Base-by-base conservation (phyloP, 2,113 vertebrate genomes). In the Loxodonta africana region DNA sequence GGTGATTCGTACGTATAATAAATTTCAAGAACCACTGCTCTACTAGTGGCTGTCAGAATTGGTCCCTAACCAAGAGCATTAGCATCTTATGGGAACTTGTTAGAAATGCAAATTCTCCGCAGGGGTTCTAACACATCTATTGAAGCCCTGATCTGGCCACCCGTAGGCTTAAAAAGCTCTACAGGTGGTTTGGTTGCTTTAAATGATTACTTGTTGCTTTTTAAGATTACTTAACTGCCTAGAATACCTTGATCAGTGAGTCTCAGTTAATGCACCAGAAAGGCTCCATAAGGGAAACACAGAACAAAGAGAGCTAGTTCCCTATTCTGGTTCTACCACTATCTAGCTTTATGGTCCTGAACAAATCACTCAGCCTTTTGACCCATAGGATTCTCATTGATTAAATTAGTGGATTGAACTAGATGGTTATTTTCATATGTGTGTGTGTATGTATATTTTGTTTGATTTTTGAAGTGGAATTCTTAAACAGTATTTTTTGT, bases 401-500 rank as follows among this genome's bases (percentile, higher is more conserved):
- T 41, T n/a, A 86, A 71, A 60, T 74, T 77, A 76, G 18, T 83
- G 21, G 25, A 14, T 91, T 83, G 30, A 15, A 65, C n/a, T 81
- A 33, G 41, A 18, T 46, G 73, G 44, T 83, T 83, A 26, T 82
- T 95, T 69, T 81, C 65, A 90, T 86, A 10, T 28, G 8, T 9
- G 8, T 28, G 26, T 65, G 8, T 65, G 63, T 28, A 18, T 65
- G 9, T 11, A 8, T 65, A 23, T 23, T 57, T 12, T 57, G 53
- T 57, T 8, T 48, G 48, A 48, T 48, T 48, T 57, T 57, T 57
- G 11, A 92, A 92, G 21, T 81, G 23, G 51, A 88, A 65, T 96
- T 96, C 73, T 93, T 91, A 46, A 87, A 7, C 67, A 88, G 30
- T 18, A 28, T 57, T 57, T 48, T 83, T 65, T 90, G 83, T 41